phyloP scores from a whole-genome alignment of 2,888 invertebrate genomes.

The Drosophila neotestacea region DNA sequence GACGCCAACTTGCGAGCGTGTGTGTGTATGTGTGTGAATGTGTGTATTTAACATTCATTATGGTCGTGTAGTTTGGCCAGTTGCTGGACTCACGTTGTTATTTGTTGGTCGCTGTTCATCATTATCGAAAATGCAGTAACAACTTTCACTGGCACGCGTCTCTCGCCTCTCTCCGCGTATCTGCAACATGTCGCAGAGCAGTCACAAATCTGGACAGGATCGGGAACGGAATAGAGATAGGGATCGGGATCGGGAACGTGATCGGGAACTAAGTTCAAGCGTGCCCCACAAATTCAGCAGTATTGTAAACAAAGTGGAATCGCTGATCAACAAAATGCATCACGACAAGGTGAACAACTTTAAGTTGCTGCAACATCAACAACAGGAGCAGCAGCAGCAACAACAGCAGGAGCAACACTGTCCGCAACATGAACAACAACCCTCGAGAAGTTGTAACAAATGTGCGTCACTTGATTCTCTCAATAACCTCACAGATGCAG shows the following conservation, averaged over 20 bases:
- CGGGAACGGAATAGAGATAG: background rate
- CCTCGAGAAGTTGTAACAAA: constrained; percentile 46
- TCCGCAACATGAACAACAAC: background rate
- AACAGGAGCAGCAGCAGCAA: constrained; percentile 76
- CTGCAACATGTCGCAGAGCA: constrained; percentile 81
- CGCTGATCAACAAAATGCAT: constrained; percentile 82
- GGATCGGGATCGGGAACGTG: background rate
- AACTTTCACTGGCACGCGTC: constrained; percentile 73
- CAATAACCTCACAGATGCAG: constrained; percentile 89
- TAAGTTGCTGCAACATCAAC: constrained; percentile 60
- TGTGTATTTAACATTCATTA: constrained; percentile 67
- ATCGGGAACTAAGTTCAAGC: constrained; percentile 22
- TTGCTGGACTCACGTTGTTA: constrained; percentile 25
- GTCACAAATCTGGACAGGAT: constrained; percentile 62
- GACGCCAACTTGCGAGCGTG: constrained; percentile 18
- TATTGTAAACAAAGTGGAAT: constrained; percentile 83
- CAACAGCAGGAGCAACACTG: constrained; percentile 82
- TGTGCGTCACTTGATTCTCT: constrained; percentile 89
- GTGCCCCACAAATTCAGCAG: constrained; percentile 80
- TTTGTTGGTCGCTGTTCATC: constrained; percentile 28
- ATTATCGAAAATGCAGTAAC: constrained; percentile 67
- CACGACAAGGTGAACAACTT: constrained; percentile 79
- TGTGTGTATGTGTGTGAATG: constrained; percentile 22
- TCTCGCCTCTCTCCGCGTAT: background rate
- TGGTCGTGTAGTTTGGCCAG: constrained; percentile 68